Conservation (phyloP, 2,888 invertebrate species). For the Danaus chrysippus region DNA sequence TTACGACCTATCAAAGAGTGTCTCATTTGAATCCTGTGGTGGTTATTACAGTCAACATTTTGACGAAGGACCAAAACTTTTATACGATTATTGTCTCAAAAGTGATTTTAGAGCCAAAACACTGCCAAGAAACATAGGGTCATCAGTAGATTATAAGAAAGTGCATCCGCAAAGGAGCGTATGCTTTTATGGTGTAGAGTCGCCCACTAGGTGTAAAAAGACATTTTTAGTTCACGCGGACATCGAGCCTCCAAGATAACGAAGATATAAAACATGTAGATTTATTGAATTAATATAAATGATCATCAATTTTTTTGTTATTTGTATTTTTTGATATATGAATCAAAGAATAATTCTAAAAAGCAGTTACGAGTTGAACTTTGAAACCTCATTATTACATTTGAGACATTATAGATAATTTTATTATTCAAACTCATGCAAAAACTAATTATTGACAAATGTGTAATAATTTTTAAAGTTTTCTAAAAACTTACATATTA, state of each 20-base stretch:
- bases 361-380: no score
- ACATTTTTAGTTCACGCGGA: conserved; percentile 62
- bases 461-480: no score
- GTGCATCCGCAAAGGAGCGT: conserved; percentile 58
- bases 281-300: conserved; percentile 8
- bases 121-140: conserved; percentile 64
- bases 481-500: no score
- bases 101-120: conserved; percentile 66
- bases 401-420: no score
- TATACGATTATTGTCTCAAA: conserved; percentile 68
- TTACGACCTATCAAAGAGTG: conserved; percentile 54
- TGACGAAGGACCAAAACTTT: conserved; percentile 57
- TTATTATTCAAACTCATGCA: no score
- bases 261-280: conserved; percentile 27
- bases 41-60: conserved; percentile 68
- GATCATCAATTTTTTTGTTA: conserved; percentile 8
- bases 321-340: conserved; percentile 9
- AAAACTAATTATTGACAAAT: no score
- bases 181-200: conserved; percentile 58
- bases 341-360: no score
- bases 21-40: conserved; percentile 56
- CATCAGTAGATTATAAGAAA: conserved; percentile 51
- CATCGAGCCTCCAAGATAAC: conserved; percentile 67
- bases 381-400: no score
- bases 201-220: conserved; percentile 43